Conservation (phyloP, 2,797 vertebrate genomes). For the Takifugu rubripes region DNA sequence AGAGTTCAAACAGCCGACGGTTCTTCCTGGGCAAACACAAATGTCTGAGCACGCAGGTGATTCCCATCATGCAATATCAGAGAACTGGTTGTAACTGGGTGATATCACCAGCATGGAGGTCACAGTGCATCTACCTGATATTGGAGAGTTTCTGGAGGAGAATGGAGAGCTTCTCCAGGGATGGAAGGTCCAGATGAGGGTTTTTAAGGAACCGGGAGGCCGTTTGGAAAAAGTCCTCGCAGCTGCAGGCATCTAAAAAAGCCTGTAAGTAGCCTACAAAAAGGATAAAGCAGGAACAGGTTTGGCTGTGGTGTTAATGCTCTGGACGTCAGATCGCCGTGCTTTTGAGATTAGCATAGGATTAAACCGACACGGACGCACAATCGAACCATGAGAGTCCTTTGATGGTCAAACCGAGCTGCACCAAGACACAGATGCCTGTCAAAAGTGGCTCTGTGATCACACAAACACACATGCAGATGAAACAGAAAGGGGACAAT, state of each 20-base stretch:
- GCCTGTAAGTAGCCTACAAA: conserved; percentile 73
- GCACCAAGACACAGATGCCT: conserved; percentile 53
- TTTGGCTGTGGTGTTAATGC: conserved; percentile 16
- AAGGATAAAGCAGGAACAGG: conserved; percentile 33
- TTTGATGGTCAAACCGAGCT: conserved; percentile 23
- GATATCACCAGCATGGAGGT: not conserved
- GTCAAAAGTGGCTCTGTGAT: conserved; percentile 21
- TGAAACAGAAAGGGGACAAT: conserved; percentile 38
- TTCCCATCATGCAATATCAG: not conserved
- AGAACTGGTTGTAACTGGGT: not conserved
- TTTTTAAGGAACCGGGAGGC: conserved; percentile 79
- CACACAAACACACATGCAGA: conserved; percentile 32
- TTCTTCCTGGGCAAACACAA: conserved; percentile 65
- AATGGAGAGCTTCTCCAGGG: conserved; percentile 85
- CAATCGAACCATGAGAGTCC: conserved; percentile 40
- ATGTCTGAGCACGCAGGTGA: not conserved
- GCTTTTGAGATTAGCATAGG: conserved; percentile 30
- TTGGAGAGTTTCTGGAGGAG: conserved; percentile 89
- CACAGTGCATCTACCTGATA: conserved; percentile 77
- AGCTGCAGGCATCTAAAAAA: conserved; percentile 85
- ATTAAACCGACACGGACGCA: conserved; percentile 32
- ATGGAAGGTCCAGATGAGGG: conserved; percentile 74
- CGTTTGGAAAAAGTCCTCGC: conserved; percentile 81
- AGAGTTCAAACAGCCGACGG: conserved; percentile 84
- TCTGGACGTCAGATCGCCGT: conserved; percentile 26